Base-by-base conservation (phyloP, 1,140 invertebrate species). In the Drosophila teissieri region DNA sequence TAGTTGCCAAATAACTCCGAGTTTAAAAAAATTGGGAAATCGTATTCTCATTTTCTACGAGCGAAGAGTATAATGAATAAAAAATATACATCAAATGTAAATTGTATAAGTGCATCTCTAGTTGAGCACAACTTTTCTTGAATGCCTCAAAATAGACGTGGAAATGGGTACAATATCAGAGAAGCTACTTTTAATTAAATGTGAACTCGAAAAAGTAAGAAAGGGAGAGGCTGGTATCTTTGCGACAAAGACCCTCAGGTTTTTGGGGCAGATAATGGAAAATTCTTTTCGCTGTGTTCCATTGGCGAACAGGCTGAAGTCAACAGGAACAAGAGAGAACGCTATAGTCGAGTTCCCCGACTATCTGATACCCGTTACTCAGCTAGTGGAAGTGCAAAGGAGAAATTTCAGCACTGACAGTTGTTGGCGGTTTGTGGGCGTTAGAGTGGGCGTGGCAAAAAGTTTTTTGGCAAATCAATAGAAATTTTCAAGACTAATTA, bases 111-210 rank as follows among this genome's bases (percentile, higher is more conserved):
- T 68, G 40, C 49, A 68, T 45, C 39, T 72, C 10, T 14, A n/a
- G 40, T 17, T 17, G 37, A 39, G 52, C 34, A 45, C 22, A 73
- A 34, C 34, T 44, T 15, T n/a, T 11, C 17, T 15, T 31, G 51
- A 10, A 48, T 68, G 34, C n/a, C 22, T 14, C 51, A 27, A 4
- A 54, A 22, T 75, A 53, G n/a, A 58, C 53, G 54, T 48, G 72
- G 24, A 65, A 75, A 64, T 55, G 44, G 36, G 37, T 27, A 55
- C 55, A 56, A 74, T 74, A 55, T 74, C 52, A 37, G 48, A 58
- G 53, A 63, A 60, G 65, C 56, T 62, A 73, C 68, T 76, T 76
- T 58, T 67, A 76, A 76, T 76, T 76, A 73, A 61, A 73, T 75
- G 61, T 42, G 49, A 22, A 67, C 53, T 54, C 14, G 64, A 68